These are phyloP conservation scores for Guaruba guarouba DNA, from an alignment of 2,113 vertebrate species.

Conservation along the genomic window DNA sequence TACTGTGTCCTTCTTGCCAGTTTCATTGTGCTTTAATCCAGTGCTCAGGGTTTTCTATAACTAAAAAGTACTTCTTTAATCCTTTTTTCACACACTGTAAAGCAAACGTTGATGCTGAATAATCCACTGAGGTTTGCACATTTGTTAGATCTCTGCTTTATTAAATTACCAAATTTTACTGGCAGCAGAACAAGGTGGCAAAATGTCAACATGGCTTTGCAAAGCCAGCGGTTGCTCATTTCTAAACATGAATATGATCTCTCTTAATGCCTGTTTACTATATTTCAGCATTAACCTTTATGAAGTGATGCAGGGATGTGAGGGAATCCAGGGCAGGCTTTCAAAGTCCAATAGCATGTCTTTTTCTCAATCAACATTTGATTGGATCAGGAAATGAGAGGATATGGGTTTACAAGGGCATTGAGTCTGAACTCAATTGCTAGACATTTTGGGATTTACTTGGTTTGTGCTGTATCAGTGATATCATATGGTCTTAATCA, in stretches of 20 bases:
- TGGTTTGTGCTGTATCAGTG: background rate
- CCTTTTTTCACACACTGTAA: conserved; percentile 53
- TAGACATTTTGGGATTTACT: background rate
- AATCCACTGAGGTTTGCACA: conserved; percentile 36
- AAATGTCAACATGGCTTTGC: conserved; percentile 66
- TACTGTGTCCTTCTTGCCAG: conserved; percentile 19
- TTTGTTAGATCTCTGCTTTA: conserved; percentile 68
- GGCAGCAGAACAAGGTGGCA: conserved; percentile 52
- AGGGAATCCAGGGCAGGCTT: background rate
- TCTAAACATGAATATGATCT: conserved; percentile 66
- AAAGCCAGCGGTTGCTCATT: conserved; percentile 60
- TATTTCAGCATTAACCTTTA: conserved; percentile 36
- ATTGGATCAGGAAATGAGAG: conserved; percentile 9
- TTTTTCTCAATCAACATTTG: conserved; percentile 52
- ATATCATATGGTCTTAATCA: background rate
- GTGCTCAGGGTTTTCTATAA: conserved; percentile 8
- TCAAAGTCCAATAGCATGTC: conserved; percentile 31
- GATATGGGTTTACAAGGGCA: background rate
- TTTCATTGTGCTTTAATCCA: conserved; percentile 21
- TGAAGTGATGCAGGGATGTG: background rate
- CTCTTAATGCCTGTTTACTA: conserved; percentile 53
- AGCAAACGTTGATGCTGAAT: conserved; percentile 62
- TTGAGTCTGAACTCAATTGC: background rate
- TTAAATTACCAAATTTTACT: conserved; percentile 71
- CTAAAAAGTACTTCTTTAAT: conserved; percentile 64